These are phyloP conservation scores for Dromius quadrimaculatus DNA, from an alignment of 2,888 invertebrate genomes.

Conservation along the genomic window DNA sequence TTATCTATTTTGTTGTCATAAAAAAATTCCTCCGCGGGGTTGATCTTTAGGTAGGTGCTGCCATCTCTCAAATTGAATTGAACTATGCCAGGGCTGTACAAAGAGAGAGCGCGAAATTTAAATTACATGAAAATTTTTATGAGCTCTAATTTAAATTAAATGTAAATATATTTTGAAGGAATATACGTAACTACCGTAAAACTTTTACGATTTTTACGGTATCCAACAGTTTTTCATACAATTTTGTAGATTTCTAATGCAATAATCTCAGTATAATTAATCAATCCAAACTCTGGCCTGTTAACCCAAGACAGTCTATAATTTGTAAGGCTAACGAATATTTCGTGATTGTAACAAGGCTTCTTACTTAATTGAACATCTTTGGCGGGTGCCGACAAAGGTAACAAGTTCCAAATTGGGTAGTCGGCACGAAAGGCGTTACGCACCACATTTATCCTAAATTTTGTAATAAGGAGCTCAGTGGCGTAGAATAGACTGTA, in stretches of 20 bases:
- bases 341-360: slow-evolving; percentile 41
- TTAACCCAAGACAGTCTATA: no score
- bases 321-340: not conserved
- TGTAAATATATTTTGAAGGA: no score
- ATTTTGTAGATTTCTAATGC: no score
- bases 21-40: slow-evolving; percentile 8
- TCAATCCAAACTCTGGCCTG: no score
- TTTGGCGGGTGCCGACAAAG: slow-evolving; percentile 49
- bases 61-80: not conserved
- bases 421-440: slow-evolving; percentile 37
- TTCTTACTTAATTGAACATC: slow-evolving; percentile 21
- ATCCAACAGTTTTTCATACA: no score
- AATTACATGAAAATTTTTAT: no score
- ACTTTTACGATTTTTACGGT: no score
- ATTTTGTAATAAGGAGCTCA: slow-evolving; percentile 17
- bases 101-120: not conserved
- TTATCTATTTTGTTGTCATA: slow-evolving; percentile 47
- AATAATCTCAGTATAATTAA: no score
- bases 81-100: slow-evolving; percentile 26
- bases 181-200: no score
- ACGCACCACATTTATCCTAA: slow-evolving; percentile 25
- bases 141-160: no score
- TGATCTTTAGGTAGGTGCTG: slow-evolving; percentile 2
- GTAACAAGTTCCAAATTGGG: slow-evolving; percentile 41
- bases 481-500: slow-evolving; percentile 19